Evolutionary conservation across 2,888 invertebrate species (phyloP), one percentile per base, ranked within the genome.

Genomic region (Selenia dentaria): DNA sequence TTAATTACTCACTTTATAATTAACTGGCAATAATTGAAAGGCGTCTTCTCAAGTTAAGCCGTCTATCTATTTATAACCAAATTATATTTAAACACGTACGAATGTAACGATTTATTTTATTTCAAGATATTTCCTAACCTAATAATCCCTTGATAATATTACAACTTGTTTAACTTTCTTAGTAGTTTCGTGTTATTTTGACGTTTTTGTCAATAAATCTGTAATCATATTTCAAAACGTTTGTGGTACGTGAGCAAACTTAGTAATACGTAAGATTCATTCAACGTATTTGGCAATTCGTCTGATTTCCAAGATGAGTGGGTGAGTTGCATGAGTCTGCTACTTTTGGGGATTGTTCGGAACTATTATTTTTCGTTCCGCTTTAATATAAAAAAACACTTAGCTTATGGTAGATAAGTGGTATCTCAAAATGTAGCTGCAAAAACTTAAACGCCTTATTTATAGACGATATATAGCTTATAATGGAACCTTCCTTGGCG

Each of bases 171-270:
- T n/a, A 25, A 35, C 26, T 26, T 18, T 18, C 3, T 33, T 26
- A 43, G 10, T 22, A 31, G 27, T 44, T 29, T 29, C n/a, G 12
- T 13, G 29, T 31, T 38, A 38, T 38, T 38, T 25, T 11, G 24
- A 39, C 34, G 14, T 14, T 14, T 13, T 22, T 34, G 12, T 20
- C 12, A 39, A 35, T 27, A 39, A 9, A 28, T 26, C 12, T 18
- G 36, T 31, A 39, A 44, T 37, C 9, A 10, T 27, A 20, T 37
- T 37, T 27, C 1, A n/a, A 16, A 25, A 12, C 14, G 16, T 38
- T 28, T 16, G 26, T 8, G 4, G 28, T 13, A 9, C 45, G 38
- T 45, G 38, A 38, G 29, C 43, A n/a, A 24, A 44, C 41, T 39
- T 8, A 32, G 12, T 3, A 22, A 27, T 18, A 13, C 2, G 6